Evolutionary conservation across 1,140 invertebrate species (phyloP).

Genomic region (Stegodyphus dumicola): DNA sequence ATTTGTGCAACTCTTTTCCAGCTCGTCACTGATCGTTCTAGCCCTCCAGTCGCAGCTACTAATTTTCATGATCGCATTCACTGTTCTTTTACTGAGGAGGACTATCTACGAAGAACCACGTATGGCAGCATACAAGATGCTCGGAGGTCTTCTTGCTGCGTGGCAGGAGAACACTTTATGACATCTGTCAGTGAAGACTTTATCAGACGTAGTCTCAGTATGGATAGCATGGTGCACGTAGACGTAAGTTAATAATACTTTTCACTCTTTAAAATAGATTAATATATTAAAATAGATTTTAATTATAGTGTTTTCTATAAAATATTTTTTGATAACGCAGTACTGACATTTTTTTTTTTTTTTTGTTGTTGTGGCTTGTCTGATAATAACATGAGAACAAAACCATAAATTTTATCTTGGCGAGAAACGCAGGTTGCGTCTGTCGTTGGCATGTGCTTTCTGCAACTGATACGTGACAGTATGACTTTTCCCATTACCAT

Average conservation of each 20-base stretch:
- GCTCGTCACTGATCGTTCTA: slow-evolving; percentile 12
- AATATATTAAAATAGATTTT: too few relatives aligned
- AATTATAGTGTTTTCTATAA: too few relatives aligned
- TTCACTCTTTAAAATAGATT: too few relatives aligned
- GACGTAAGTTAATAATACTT: slow-evolving; percentile 49
- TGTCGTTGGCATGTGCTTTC: too few relatives aligned
- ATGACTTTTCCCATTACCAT: too few relatives aligned
- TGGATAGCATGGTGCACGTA: slow-evolving; percentile 44
- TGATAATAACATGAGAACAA: too few relatives aligned
- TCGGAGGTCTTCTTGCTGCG: slow-evolving; percentile 12
- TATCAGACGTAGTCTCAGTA: slow-evolving; percentile 31
- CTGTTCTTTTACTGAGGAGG: slow-evolving; percentile 13
- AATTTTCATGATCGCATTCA: neutral
- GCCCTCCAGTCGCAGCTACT: neutral
- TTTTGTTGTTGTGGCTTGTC: too few relatives aligned
- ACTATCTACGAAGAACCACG: neutral
- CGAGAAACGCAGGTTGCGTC: too few relatives aligned
- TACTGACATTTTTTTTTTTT: too few relatives aligned
- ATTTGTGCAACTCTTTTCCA: neutral
- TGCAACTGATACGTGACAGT: too few relatives aligned
- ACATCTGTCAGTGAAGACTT: slow-evolving; percentile 20
- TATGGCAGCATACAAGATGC: slow-evolving; percentile 43
- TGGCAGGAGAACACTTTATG: slow-evolving; percentile 38
- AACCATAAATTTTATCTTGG: too few relatives aligned
- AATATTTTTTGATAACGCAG: too few relatives aligned